Evolutionary conservation across 1,140 invertebrate genomes (phyloP), one percentile per base, ranked within the genome.

Genomic region (Alviniconcha marisindica): DNA sequence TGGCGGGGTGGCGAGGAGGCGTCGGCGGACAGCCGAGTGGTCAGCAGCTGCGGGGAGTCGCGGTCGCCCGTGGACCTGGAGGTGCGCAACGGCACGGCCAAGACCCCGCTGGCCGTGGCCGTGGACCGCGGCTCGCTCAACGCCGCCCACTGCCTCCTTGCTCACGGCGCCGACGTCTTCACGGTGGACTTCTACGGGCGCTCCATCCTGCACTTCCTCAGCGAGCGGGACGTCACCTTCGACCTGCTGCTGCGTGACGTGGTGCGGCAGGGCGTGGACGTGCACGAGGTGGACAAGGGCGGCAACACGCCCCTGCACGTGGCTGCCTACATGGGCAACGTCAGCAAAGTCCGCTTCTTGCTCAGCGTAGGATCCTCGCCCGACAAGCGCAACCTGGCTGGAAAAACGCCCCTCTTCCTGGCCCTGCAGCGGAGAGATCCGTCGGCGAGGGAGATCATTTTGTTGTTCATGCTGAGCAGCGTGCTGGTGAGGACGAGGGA

Each of bases 251-350:
- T 80, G 78, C 60, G 48, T n/a, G 78, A 80, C 28, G 78, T 80
- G 78, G 56, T 80, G 56, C 40, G 51, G 14, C 54, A 31, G n/a
- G 96, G 92, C 95, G 96, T 31, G 48, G 95, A 97, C 92, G 94
- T 95, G 21, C 96, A 96, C 92, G 91, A 95, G 60, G 93, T 95
- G 1, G 96, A 97, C 92, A 96, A 96, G 90, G 96, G 97, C 92
- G 96, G 96, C 40, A 97, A 97, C 91, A 96, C 96, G 21, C 96
- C 96, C 1, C 93, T 97, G 38, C 96, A 97, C 93, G 95, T 96
- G 89, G 96, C 96, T 83, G 95, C 96, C 60, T 63, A 66, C 78
- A 63, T 80, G 54, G 78, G 56, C 56, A 80, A 60, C 28, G 60
- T 80, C n/a, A 28, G 78, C 28, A 80, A 80, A 38, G 40, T 80